A percentile compares a stretch with the other conserved stretches of the same genome.
phyloP scores from a whole-genome alignment of 1,140 invertebrate genomes.

The Habropoda laboriosa region DNA sequence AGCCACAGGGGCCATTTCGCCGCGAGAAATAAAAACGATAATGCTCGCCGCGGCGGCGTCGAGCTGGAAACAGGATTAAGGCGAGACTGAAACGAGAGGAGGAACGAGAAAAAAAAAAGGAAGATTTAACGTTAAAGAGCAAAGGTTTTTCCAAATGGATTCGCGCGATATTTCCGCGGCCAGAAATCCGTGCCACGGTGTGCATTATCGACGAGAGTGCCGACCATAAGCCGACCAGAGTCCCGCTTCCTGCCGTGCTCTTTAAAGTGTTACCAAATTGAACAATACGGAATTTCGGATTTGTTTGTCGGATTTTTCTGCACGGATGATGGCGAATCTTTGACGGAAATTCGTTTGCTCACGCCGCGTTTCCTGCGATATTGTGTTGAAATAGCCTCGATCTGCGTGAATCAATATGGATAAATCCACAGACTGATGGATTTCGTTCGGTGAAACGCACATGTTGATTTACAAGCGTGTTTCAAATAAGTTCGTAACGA shows the following conservation, averaged over 20 bases:
- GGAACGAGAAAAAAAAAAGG: neutral
- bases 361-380: neutral
- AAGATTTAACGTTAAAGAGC: conserved; percentile 28
- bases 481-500: too few relatives aligned
- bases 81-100: neutral
- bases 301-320: neutral
- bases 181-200: neutral
- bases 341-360: conserved; percentile 5
- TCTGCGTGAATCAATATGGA: neutral
- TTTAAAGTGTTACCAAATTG: conserved; percentile 38
- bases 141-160: conserved; percentile 16
- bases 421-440: neutral
- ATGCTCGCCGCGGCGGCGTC: neutral
- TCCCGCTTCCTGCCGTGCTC: conserved; percentile 1
- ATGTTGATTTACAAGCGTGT: too few relatives aligned
- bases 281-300: conserved; percentile 15
- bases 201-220: conserved; percentile 9
- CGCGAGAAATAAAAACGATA: neutral
- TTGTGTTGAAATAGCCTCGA: neutral
- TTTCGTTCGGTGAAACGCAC: neutral
- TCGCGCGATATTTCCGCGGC: neutral
- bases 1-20: neutral
- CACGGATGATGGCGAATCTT: conserved; percentile 1
- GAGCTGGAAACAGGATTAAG: neutral
- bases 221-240: conserved; percentile 17